Base-by-base conservation (phyloP, 2,797 vertebrate species). In the Sparidentex hasta region DNA sequence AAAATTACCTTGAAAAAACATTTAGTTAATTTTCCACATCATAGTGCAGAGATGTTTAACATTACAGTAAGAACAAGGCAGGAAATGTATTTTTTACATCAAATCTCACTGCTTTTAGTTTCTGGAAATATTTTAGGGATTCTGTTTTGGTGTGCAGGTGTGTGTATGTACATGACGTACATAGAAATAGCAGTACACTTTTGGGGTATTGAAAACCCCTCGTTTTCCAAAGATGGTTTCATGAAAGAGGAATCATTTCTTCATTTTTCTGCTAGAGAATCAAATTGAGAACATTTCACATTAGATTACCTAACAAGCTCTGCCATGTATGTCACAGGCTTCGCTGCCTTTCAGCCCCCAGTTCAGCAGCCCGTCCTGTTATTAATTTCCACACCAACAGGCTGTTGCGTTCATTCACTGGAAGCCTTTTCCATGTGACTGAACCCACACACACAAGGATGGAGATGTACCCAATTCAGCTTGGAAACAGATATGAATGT, bases 181-280 rank as follows among this genome's bases (percentile, higher is more conserved):
- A 29, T 68, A 27, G 18, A 38, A 57, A 33, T 27, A 61, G 75
- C 44, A 29, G 41, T 11, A 69, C 47, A 66, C 59, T 62, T 38
- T 66, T 41, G 16, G 0, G 20, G 12, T 52, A 9, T 69, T 57
- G 61, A 66, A 70, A 82, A 72, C 14, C 23, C 23, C 7, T 44
- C 56, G 8, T 70, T 65, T 63, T 71, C 63, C 78, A 71, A 79
- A 87, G 62, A 84, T 11, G 20, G 47, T 56, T 41, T 54, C 27
- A 18, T 47, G 43, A 62, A 29, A 63, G 57, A 62, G 9, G 44
- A 44, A 78, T 68, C 2, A 69, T 81, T 55, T 83, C 74, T 79
- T 80, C 46, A 62, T 77, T 81, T 75, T 66, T 20, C 56, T 64
- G 65, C 68, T 70, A 23, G 57, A 63, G 72, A 57, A 64, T 82